Evolutionary conservation across 2,113 vertebrate species (phyloP).

Genomic region (Mormyrus lacerda): DNA sequence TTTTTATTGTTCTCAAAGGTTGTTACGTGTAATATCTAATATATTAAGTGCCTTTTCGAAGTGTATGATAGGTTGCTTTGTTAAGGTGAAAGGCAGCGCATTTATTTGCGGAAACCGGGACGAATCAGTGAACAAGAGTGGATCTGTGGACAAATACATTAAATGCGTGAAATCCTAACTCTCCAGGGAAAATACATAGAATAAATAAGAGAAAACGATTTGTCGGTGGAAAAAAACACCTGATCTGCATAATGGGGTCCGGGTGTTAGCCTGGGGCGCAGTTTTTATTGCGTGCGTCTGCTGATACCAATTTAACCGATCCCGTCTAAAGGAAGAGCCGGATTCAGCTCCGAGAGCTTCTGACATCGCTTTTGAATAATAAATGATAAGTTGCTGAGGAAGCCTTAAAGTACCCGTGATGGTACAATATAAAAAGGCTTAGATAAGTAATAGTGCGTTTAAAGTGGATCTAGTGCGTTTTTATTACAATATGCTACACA

Average conservation of each 20-base stretch:
- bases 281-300: constrained; percentile 92
- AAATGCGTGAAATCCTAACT: constrained; percentile 30
- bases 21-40: background rate
- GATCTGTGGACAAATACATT: constrained; percentile 29
- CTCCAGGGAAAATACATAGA: constrained; percentile 47
- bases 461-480: constrained; percentile 85
- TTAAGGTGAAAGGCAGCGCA: background rate
- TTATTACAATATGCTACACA: constrained; percentile 82
- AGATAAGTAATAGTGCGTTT: constrained; percentile 93
- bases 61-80: background rate
- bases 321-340: constrained; percentile 66
- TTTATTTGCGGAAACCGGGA: background rate
- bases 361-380: constrained; percentile 79
- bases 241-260: constrained; percentile 90
- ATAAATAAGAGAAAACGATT: constrained; percentile 78
- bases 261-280: constrained; percentile 75
- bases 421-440: constrained; percentile 87
- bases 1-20: background rate
- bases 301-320: constrained; percentile 87
- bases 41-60: background rate
- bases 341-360: constrained; percentile 55
- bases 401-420: constrained; percentile 86
- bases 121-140: constrained; percentile 15
- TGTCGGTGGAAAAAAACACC: constrained; percentile 78
- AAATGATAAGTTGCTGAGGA: constrained; percentile 88